Evolutionary conservation across 2,888 invertebrate genomes (phyloP), one percentile per base, ranked within the genome.

Genomic region (Molorchus minor): DNA sequence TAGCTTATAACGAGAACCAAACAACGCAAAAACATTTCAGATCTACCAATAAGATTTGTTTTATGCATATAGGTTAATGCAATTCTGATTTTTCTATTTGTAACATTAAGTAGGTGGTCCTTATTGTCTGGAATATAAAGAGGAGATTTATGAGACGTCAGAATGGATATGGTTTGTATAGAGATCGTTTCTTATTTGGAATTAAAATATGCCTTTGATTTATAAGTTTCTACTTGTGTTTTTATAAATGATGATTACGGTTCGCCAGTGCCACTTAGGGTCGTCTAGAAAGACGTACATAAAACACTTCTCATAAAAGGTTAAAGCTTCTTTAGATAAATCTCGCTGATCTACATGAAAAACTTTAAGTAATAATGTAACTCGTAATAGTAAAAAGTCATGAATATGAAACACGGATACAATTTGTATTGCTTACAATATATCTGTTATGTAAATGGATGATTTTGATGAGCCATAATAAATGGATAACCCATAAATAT

Each of bases 121-220:
- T 17, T 36, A 36, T 49, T 21, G 38, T 38, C 49, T 49, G 49
- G 49, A 38, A 49, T 49, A 49, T 49, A 49, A 49, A 49, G 38
- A 3, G 21, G 49, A 49, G 49, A 49, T 49, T 49, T 49, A 49
- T 49, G 49, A 49, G 21, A 38, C 25, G 36, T 49, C 49, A 49
- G 16, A 49, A 21, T 49, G 38, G 38, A 49, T 49, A 36, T 25
- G 49, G 38, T 38, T 49, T 38, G 36, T 49, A 25, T 49, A 49
- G 21, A 49, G 49, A 49, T 38, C 49, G 19, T 16, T 49, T 49
- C 49, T 49, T 49, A 49, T 49, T 49, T 49, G 38, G 49, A 49
- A 38, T 49, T 49, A 49, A 49, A 49, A 49, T 49, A 49, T 38
- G 49, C 38, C 49, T 49, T 49, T 49, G 49, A 49, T 49, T 49